phyloP scores from a whole-genome alignment of 2,888 invertebrate species.

The Dermolepida albohirtum region DNA sequence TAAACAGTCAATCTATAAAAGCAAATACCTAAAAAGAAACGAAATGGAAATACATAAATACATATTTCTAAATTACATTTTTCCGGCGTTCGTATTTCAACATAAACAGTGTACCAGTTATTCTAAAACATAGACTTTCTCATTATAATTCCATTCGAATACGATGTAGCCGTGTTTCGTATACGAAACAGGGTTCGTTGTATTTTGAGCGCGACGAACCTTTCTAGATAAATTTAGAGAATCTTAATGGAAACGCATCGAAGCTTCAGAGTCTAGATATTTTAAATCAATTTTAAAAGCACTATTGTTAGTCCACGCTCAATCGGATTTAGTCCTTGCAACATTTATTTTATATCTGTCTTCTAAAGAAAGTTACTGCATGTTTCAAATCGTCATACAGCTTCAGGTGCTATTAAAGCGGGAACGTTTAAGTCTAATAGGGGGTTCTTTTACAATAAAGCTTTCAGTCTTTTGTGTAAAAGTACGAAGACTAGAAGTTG shows the following conservation, averaged over 20 bases:
- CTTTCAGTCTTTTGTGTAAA: constrained; percentile 21
- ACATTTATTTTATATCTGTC: constrained; percentile 21
- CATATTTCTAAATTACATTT: background rate
- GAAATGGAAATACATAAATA: too few species aligned
- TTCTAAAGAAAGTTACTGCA: constrained; percentile 5
- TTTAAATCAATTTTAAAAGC: constrained; percentile 44
- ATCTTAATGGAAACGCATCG: constrained; percentile 39
- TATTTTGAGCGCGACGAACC: constrained; percentile 28
- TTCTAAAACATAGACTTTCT: constrained; percentile 1
- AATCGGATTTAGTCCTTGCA: constrained; percentile 34
- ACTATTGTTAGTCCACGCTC: constrained; percentile 42
- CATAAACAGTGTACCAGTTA: constrained; percentile 9
- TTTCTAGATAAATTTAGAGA: constrained; percentile 27
- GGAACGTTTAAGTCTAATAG: constrained; percentile 26
- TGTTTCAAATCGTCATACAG: constrained; percentile 22
- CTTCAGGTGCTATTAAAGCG: constrained; percentile 26
- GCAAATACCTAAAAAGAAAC: too few species aligned
- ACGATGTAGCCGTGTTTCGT: constrained; percentile 33
- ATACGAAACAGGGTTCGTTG: constrained; percentile 23
- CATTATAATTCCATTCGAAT: constrained; percentile 32
- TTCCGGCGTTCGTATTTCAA: constrained; percentile 6
- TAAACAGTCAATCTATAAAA: too few species aligned
- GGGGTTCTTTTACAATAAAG: constrained; percentile 19
- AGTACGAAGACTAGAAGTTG: constrained; percentile 16
- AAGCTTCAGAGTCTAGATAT: constrained; percentile 24